Evolutionary conservation across 2,797 vertebrate genomes (phyloP).

Genomic region (Distichodus sexfasciatus): DNA sequence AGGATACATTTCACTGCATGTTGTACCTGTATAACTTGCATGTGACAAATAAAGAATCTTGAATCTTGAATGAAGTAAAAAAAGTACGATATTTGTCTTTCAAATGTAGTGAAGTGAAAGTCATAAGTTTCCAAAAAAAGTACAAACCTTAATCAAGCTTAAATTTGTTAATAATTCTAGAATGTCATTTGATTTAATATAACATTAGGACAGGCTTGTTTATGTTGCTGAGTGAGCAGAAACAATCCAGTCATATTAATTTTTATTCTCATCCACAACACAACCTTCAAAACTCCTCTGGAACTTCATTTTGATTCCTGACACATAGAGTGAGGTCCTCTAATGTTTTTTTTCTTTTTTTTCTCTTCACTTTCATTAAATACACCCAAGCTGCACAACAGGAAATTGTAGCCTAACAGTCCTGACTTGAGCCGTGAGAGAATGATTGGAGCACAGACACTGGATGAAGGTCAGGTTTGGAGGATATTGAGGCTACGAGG

Average conservation of each 20-base stretch:
- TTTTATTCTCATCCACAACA: slow-evolving; percentile 15
- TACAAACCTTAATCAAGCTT: too few relatives aligned
- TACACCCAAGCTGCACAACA: slow-evolving; percentile 26
- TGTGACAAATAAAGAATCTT: too few relatives aligned
- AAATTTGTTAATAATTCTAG: too few relatives aligned
- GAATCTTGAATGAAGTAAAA: too few relatives aligned
- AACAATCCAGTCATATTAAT: slow-evolving; percentile 5
- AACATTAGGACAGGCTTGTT: not conserved
- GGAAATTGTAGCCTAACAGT: slow-evolving; percentile 27
- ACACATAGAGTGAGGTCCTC: not conserved
- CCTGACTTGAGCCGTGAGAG: slow-evolving; percentile 13
- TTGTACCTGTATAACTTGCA: too few relatives aligned
- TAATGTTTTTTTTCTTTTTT: not conserved
- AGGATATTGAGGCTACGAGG: slow-evolving; percentile 6
- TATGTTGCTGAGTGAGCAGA: not conserved
- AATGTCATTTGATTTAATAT: not conserved
- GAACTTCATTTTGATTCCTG: slow-evolving; percentile 40
- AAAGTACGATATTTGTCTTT: too few relatives aligned
- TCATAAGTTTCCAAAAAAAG: too few relatives aligned
- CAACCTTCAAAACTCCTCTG: slow-evolving; percentile 36
- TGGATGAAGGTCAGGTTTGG: slow-evolving; percentile 16
- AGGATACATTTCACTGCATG: too few relatives aligned
- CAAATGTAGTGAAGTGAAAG: too few relatives aligned
- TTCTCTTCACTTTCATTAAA: slow-evolving; percentile 23
- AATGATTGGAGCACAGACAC: slow-evolving; percentile 18